A percentile compares a stretch with the other conserved stretches of the same genome.
Conservation (phyloP, 2,888 invertebrate species). For the Oeneis ivallda region DNA sequence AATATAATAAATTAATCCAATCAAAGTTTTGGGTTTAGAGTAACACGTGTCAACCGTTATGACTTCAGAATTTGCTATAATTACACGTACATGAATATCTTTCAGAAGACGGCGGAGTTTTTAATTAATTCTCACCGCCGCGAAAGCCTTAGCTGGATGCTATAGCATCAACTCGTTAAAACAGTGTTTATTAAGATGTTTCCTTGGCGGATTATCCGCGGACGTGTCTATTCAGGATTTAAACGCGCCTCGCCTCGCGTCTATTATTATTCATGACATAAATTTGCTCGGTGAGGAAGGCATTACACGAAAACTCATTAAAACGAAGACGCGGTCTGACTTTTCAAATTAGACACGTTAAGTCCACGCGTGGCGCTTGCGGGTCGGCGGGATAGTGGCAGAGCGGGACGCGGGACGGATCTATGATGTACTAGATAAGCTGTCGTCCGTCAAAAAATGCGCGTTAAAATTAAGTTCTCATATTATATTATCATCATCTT, state of each 20-base stretch:
- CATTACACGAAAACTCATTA: slow-evolving; percentile 81
- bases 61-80: slow-evolving; percentile 5
- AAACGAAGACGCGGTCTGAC: slow-evolving; percentile 77
- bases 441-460: no score
- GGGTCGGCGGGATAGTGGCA: slow-evolving; percentile 8
- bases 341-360: slow-evolving; percentile 80
- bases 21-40: no score
- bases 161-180: slow-evolving; percentile 59
- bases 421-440: no score
- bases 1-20: no score
- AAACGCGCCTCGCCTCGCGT: slow-evolving; percentile 70
- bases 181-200: slow-evolving; percentile 70
- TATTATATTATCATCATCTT: no score
- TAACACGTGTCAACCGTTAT: not conserved
- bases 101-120: slow-evolving; percentile 23
- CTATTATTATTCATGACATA: slow-evolving; percentile 81
- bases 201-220: slow-evolving; percentile 66
- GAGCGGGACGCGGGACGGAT: slow-evolving; percentile 51
- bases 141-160: slow-evolving; percentile 28
- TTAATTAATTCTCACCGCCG: slow-evolving; percentile 34
- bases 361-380: slow-evolving; percentile 74
- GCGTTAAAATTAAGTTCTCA: no score
- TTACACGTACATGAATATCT: slow-evolving; percentile 25
- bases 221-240: slow-evolving; percentile 74
- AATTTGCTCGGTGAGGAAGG: slow-evolving; percentile 75